Conservation (phyloP, 2,113 vertebrate genomes). For the Tamias sibiricus region DNA sequence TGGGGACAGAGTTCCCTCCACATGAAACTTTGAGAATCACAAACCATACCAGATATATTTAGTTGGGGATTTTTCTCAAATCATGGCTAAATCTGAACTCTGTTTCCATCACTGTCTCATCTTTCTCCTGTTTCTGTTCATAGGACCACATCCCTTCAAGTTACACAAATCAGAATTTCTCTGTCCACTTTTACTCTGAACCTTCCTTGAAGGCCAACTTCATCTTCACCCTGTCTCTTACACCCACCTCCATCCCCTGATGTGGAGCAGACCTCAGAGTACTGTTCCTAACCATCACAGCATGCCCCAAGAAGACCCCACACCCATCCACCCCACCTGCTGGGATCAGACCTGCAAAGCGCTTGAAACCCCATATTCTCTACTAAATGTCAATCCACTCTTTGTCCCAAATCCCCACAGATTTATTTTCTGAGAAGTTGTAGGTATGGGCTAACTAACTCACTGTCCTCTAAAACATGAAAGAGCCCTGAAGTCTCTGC, state of each 20-base stretch:
- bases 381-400: background rate
- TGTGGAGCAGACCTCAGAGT: background rate
- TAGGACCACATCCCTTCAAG: background rate
- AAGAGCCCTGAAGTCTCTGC: background rate
- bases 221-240: background rate
- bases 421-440: background rate
- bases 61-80: background rate
- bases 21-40: background rate
- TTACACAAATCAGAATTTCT: background rate
- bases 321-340: background rate
- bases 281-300: background rate
- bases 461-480: too few species aligned
- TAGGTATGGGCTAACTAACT: background rate
- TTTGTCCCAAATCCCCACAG: background rate
- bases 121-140: background rate
- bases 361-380: background rate
- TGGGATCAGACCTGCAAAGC: background rate
- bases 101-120: background rate
- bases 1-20: background rate
- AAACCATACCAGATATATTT: background rate
- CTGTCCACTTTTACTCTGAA: background rate
- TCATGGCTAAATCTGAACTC: background rate
- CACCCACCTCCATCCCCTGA: background rate
- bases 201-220: background rate
- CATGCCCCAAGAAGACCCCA: background rate